A percentile compares a stretch with the other conserved stretches of the same genome.
These are phyloP conservation scores for Drusus annulatus DNA, from an alignment of 1,140 invertebrate species.

Conservation along the genomic window DNA sequence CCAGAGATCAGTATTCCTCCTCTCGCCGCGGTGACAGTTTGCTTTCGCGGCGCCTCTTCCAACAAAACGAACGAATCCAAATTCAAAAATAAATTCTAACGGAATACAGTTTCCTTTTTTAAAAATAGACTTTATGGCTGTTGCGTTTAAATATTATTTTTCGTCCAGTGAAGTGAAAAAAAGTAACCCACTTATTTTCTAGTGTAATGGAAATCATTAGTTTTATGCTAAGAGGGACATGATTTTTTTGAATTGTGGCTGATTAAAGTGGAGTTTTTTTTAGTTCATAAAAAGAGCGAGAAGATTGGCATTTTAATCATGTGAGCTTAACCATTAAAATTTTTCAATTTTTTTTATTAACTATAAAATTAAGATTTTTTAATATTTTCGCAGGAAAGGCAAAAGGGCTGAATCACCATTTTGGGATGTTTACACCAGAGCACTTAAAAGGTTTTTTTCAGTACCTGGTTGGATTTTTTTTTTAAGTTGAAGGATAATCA, in stretches of 20 bases:
- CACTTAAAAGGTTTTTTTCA: no score
- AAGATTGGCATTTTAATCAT: not conserved
- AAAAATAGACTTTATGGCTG: slow-evolving; percentile 12
- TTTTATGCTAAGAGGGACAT: not conserved
- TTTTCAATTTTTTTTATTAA: no score
- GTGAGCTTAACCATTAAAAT: not conserved
- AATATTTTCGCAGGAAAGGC: no score
- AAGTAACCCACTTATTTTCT: not conserved
- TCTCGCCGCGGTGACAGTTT: not conserved
- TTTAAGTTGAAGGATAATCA: no score
- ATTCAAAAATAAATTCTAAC: not conserved
- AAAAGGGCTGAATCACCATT: no score
- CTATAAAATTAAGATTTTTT: no score
- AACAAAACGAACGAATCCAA: slow-evolving; percentile 3
- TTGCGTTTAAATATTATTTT: not conserved
- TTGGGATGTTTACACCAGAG: no score
- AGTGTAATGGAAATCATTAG: not conserved
- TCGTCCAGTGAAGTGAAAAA: slow-evolving; percentile 23
- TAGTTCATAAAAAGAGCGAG: not conserved
- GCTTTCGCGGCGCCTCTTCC: no score
- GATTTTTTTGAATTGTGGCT: not conserved
- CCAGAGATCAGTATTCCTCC: slow-evolving; percentile 4
- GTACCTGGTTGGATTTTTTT: no score
- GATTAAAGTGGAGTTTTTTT: not conserved
- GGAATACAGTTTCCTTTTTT: not conserved